Percentiles rank a stretch among this genome's conserved stretches.
Conservation (phyloP, 2,888 invertebrate species). For the Dendrolimus pini region DNA sequence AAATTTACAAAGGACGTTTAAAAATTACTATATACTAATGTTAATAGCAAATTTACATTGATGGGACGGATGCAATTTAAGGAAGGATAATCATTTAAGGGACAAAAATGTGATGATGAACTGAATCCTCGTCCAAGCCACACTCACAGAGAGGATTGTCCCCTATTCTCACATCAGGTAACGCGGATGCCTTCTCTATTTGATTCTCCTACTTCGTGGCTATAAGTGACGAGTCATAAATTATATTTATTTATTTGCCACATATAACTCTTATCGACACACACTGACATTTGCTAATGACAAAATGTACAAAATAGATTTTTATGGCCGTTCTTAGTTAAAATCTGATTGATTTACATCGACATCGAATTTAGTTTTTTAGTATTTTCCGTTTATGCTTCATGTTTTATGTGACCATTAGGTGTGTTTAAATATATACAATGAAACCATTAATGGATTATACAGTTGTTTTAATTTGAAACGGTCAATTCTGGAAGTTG, state of each 20-base stretch:
- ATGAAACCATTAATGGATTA: neutral
- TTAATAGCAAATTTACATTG: too few species aligned
- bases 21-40: too few species aligned
- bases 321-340: neutral
- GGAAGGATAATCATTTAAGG: too few species aligned
- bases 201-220: neutral
- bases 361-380: neutral
- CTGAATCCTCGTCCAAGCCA: too few species aligned
- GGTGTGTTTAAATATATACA: neutral
- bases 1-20: too few species aligned
- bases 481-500: neutral
- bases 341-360: neutral
- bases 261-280: neutral
- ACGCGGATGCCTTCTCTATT: too few species aligned
- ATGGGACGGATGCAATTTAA: too few species aligned
- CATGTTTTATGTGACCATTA: neutral
- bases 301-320: neutral
- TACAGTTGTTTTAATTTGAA: neutral
- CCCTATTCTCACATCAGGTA: too few species aligned
- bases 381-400: neutral
- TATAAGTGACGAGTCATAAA: neutral
- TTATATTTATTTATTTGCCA: neutral
- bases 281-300: neutral
- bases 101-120: too few species aligned
- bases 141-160: too few species aligned